These are phyloP conservation scores for Rostrhamus sociabilis DNA, from an alignment of 2,797 vertebrate genomes.

Conservation along the genomic window DNA sequence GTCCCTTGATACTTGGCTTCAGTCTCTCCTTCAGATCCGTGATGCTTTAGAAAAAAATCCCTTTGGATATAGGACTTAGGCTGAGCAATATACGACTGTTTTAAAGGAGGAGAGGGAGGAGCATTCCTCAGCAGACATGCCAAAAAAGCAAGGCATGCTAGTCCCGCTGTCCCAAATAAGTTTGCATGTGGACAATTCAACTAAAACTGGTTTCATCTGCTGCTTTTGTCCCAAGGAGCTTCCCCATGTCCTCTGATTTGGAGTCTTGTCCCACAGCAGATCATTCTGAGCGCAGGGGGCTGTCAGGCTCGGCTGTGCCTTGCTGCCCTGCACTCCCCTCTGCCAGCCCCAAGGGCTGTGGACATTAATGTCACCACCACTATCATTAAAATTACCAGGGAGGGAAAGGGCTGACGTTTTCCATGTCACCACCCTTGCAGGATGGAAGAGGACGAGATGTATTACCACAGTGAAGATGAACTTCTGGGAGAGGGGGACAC, in stretches of 20 bases:
- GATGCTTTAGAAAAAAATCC: neutral
- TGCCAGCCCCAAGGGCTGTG: neutral
- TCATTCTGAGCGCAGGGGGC: neutral
- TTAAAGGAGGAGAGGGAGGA: neutral
- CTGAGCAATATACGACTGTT: neutral
- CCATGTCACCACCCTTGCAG: neutral
- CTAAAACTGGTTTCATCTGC: neutral
- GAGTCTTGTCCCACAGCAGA: neutral
- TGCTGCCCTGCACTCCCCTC: neutral
- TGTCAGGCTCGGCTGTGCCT: too few species aligned
- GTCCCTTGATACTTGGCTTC: neutral
- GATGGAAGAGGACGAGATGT: conserved; percentile 32
- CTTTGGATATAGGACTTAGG: accelerated
- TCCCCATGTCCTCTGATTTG: neutral
- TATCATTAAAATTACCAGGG: accelerated
- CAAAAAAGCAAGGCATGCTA: too few species aligned
- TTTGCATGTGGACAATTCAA: accelerated
- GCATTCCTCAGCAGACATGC: neutral
- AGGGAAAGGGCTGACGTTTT: neutral
- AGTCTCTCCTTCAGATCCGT: neutral
- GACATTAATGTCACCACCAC: neutral
- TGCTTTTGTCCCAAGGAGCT: neutral
- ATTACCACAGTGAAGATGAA: conserved; percentile 55
- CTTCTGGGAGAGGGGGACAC: conserved; percentile 48
- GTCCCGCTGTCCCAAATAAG: neutral